Evolutionary conservation across 2,113 vertebrate species (phyloP).

Genomic region (Myrmophylax atrothorax): DNA sequence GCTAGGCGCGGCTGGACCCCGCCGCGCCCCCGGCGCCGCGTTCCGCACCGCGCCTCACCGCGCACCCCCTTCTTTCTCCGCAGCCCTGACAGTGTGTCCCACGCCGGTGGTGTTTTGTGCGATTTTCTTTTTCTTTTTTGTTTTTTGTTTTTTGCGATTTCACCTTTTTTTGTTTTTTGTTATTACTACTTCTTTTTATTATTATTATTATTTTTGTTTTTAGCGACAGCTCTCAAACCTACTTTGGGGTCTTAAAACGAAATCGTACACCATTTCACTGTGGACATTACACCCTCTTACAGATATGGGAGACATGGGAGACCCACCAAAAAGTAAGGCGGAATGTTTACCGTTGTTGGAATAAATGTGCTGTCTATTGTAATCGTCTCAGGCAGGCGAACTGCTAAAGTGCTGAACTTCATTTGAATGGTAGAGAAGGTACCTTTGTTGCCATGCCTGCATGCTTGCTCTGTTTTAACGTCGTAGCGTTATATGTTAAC

Average conservation of each 20-base stretch:
- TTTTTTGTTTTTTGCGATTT: not conserved
- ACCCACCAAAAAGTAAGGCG: conserved; percentile 98
- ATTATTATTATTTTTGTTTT: not conserved
- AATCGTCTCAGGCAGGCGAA: conserved; percentile 44
- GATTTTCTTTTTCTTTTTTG: not conserved
- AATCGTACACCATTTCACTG: conserved; percentile 85
- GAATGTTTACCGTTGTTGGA: conserved; percentile 68
- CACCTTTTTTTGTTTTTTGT: not conserved
- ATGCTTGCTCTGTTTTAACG: conserved; percentile 65
- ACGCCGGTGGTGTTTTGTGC: not conserved
- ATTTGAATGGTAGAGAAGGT: conserved; percentile 54
- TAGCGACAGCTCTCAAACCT: conserved; percentile 68
- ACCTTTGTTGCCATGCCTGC: conserved; percentile 70
- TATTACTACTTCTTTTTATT: not conserved
- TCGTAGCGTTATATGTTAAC: not conserved
- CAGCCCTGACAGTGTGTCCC: conserved; percentile 68
- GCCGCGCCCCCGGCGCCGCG: not conserved
- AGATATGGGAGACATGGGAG: conserved; percentile 99
- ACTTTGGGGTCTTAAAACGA: conserved; percentile 71
- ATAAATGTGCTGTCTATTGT: conserved; percentile 67
- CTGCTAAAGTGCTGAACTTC: conserved; percentile 47
- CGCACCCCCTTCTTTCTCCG: not conserved
- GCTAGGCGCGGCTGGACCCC: not conserved
- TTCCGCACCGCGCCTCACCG: not conserved
- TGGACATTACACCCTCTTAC: conserved; percentile 92